Conservation (phyloP, 2,113 vertebrate genomes). For the Anarhynchus alexandrinus region DNA sequence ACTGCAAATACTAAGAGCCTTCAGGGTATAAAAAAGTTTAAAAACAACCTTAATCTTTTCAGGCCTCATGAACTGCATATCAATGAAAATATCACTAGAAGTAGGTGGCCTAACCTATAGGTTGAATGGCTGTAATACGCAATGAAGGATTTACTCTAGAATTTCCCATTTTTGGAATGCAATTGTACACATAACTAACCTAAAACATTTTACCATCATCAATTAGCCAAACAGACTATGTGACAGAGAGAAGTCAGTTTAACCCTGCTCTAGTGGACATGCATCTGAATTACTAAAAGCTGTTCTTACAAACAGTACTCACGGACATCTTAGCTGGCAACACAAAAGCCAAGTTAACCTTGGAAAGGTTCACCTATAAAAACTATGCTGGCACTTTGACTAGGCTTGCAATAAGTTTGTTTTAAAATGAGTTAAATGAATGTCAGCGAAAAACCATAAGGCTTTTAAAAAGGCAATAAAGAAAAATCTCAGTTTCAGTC, state of each 20-base stretch:
- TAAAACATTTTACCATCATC: neutral
- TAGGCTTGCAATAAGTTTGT: neutral
- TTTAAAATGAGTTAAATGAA: neutral
- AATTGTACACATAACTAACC: neutral
- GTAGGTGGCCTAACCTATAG: neutral
- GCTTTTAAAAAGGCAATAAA: neutral
- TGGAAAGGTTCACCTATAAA: neutral
- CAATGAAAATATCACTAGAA: neutral
- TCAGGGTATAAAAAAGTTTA: neutral
- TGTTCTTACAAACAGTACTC: neutral
- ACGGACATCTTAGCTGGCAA: neutral
- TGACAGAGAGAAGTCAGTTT: neutral
- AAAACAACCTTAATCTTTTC: neutral
- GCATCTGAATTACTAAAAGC: neutral
- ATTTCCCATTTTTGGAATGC: neutral
- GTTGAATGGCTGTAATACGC: fast-evolving
- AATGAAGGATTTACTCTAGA: neutral
- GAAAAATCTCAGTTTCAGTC: neutral
- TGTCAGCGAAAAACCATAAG: neutral
- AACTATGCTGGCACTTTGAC: neutral
- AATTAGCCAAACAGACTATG: neutral
- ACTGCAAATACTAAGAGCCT: neutral
- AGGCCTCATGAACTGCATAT: neutral
- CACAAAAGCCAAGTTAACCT: neutral
- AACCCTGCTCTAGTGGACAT: neutral